Conservation (phyloP, 1,140 invertebrate genomes). For the Heliconius hewitsoni region DNA sequence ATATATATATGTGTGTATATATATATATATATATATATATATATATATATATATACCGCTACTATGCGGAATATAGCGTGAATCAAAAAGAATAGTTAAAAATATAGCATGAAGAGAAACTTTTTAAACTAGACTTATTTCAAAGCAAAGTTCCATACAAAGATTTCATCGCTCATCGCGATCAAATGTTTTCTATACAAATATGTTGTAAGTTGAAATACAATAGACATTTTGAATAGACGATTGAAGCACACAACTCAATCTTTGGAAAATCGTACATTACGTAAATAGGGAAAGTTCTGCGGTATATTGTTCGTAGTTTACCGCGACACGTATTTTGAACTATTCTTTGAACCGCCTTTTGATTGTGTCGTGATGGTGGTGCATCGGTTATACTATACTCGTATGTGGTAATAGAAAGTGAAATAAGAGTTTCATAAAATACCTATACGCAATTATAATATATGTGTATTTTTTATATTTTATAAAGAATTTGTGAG, state of each 20-base stretch:
- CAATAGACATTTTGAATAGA: conserved; percentile 31
- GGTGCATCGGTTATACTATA: background rate
- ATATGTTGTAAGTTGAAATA: conserved; percentile 7
- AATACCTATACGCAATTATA: background rate
- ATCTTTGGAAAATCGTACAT: conserved; percentile 34
- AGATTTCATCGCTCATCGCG: background rate
- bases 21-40: too few species aligned
- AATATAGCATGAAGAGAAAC: too few species aligned
- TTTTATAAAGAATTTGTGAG: background rate
- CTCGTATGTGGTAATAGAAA: conserved; percentile 1
- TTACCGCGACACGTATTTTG: conserved; percentile 16
- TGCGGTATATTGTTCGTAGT: conserved; percentile 28
- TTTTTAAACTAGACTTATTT: background rate
- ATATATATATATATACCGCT: too few species aligned
- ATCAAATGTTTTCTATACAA: background rate
- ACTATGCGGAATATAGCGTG: too few species aligned
- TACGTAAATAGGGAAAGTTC: conserved; percentile 30
- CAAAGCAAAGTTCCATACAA: background rate
- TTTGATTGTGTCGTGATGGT: conserved; percentile 11
- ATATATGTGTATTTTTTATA: background rate
- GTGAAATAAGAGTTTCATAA: background rate
- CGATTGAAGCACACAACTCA: conserved; percentile 24
- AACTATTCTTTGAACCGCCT: background rate
- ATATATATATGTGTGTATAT: too few species aligned
- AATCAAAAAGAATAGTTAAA: too few species aligned